These are phyloP conservation scores for Dreissena polymorpha DNA, from an alignment of 1,140 invertebrate species.

Conservation along the genomic window DNA sequence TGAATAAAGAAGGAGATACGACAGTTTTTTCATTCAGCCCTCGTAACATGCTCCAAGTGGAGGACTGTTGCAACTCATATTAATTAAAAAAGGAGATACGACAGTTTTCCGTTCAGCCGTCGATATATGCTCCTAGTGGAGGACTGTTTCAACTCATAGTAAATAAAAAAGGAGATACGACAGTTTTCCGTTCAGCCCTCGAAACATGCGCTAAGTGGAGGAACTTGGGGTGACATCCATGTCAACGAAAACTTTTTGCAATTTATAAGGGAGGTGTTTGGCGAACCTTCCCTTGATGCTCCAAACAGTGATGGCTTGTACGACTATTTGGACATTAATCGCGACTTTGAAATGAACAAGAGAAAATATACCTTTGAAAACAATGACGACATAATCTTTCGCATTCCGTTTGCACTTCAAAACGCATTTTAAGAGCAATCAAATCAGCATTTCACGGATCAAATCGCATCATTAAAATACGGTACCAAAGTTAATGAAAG, in stretches of 20 bases:
- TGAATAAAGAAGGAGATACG: no score
- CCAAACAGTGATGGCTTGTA: neutral
- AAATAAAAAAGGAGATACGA: no score
- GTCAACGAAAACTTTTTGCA: constrained; percentile 27
- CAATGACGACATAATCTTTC: neutral
- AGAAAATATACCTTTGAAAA: neutral
- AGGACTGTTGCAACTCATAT: no score
- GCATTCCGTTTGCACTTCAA: neutral
- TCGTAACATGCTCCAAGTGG: neutral
- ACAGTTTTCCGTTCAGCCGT: no score
- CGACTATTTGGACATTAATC: neutral
- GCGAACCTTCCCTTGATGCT: neutral
- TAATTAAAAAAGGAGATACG: no score
- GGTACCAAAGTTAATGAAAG: neutral
- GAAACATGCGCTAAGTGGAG: neutral
- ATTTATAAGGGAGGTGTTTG: no score
- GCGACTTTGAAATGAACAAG: constrained; percentile 13
- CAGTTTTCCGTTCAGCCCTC: no score
- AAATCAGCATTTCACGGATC: neutral
- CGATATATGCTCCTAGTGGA: no score
- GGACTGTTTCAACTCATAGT: no score
- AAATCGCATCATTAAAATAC: neutral
- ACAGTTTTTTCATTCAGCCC: no score
- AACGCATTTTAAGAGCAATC: neutral
- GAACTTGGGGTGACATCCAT: constrained; percentile 39